These are phyloP conservation scores for Zootermopsis nevadensis DNA, from an alignment of 2,888 invertebrate species.

Conservation along the genomic window DNA sequence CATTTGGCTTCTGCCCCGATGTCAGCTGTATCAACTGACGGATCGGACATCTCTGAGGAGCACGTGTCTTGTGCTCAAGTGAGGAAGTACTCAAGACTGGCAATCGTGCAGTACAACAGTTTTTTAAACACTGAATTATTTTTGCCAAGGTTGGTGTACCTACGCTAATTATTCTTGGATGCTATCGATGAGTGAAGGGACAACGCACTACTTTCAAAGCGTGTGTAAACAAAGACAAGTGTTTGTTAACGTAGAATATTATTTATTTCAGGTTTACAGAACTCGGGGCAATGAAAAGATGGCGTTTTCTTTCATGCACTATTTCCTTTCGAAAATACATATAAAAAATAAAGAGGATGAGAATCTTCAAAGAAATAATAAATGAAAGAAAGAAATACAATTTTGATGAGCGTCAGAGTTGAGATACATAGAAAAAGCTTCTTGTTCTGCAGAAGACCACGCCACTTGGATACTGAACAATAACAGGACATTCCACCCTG, in stretches of 20 bases:
- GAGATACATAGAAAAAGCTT: background rate
- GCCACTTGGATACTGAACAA: conserved; percentile 31
- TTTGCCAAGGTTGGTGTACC: too few relatives aligned
- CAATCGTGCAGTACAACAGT: too few relatives aligned
- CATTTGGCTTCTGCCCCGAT: too few relatives aligned
- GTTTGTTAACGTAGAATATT: background rate
- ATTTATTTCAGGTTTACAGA: background rate
- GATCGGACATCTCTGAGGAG: too few relatives aligned
- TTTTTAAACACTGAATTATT: too few relatives aligned
- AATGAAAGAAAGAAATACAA: conserved; percentile 37
- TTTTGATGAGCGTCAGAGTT: conserved; percentile 20
- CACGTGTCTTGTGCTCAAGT: too few relatives aligned
- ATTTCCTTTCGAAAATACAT: background rate
- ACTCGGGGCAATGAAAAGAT: background rate
- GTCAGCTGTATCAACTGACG: too few relatives aligned
- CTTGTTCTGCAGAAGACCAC: conserved; percentile 7
- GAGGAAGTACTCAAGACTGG: too few relatives aligned
- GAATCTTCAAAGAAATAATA: conserved; percentile 37
- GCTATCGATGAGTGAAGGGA: too few relatives aligned
- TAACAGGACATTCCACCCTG: conserved; percentile 32
- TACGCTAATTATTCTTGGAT: background rate
- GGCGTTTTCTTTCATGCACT: background rate
- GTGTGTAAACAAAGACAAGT: background rate
- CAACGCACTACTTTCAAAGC: background rate
- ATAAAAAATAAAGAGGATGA: background rate